Conservation (phyloP, 2,797 vertebrate genomes). For the Pitangus sulphuratus region DNA sequence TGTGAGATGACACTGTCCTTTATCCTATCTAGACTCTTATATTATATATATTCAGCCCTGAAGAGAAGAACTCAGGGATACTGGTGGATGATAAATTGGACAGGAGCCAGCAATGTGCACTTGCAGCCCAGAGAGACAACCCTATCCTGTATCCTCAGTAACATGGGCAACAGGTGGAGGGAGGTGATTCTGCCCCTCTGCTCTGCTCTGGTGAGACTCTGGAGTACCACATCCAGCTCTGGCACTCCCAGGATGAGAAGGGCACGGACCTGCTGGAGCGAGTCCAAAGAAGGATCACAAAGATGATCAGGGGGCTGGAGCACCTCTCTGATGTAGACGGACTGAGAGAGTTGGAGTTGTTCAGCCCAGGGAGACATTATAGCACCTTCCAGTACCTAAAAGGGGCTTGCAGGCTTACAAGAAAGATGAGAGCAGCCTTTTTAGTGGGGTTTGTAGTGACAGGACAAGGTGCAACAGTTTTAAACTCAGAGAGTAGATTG, state of each 20-base stretch:
- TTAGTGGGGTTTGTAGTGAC: neutral
- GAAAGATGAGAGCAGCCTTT: neutral
- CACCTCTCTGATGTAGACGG: neutral
- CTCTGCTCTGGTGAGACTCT: neutral
- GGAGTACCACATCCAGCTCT: neutral
- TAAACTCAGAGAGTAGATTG: neutral
- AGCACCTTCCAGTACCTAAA: neutral
- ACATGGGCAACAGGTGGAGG: accelerated
- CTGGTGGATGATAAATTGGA: neutral
- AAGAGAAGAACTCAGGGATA: neutral
- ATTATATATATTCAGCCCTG: neutral
- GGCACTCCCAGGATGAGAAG: accelerated
- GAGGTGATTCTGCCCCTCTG: neutral
- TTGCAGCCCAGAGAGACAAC: neutral
- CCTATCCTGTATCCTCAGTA: neutral
- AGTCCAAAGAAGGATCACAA: neutral
- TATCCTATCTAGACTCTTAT: neutral
- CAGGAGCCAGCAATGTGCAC: neutral
- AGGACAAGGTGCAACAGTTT: neutral
- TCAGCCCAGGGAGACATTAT: neutral
- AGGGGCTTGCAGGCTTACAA: neutral
- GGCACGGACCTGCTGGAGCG: neutral
- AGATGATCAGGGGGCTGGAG: neutral
- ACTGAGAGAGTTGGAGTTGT: neutral
- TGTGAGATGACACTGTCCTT: neutral